Conservation (phyloP, 2,113 vertebrate species). For the Limanda limanda region DNA sequence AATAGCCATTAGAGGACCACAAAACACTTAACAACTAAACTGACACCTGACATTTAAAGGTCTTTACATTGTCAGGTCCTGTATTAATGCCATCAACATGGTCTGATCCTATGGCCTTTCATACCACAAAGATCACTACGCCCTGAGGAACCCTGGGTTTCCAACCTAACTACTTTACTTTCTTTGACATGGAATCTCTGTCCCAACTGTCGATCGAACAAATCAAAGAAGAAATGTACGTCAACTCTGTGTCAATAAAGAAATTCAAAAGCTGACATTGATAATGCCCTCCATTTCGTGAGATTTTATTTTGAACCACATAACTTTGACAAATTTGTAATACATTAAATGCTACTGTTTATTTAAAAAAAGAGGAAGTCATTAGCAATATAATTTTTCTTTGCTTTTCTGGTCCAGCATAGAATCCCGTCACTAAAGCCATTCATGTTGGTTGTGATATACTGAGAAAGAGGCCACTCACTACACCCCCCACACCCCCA, state of each 20-base stretch:
- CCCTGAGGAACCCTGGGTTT: background rate
- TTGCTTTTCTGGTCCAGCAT: slow-evolving; percentile 83
- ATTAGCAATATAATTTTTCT: slow-evolving; percentile 82
- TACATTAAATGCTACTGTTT: slow-evolving; percentile 87
- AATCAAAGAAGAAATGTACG: background rate
- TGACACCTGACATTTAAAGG: too few relatives aligned
- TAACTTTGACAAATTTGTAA: slow-evolving; percentile 85
- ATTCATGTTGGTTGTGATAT: slow-evolving; percentile 86
- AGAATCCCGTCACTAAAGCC: slow-evolving; percentile 87
- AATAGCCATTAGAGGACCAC: background rate
- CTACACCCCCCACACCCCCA: slow-evolving; percentile 48
- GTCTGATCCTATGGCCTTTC: too few relatives aligned
- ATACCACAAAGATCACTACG: background rate
- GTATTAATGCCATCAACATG: background rate
- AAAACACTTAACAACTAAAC: background rate
- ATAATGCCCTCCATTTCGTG: slow-evolving; percentile 72
- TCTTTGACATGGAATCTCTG: background rate
- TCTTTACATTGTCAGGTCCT: background rate
- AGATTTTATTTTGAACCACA: slow-evolving; percentile 86
- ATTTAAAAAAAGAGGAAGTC: slow-evolving; percentile 76
- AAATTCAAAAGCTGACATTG: slow-evolving; percentile 31
- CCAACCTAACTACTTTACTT: background rate
- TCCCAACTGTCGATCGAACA: background rate
- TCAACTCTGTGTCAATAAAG: slow-evolving; percentile 3
- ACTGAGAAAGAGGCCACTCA: slow-evolving; percentile 87